Evolutionary conservation across 2,113 vertebrate genomes (phyloP), one percentile per base, ranked within the genome.

Genomic region (Eupsittula cactorum): DNA sequence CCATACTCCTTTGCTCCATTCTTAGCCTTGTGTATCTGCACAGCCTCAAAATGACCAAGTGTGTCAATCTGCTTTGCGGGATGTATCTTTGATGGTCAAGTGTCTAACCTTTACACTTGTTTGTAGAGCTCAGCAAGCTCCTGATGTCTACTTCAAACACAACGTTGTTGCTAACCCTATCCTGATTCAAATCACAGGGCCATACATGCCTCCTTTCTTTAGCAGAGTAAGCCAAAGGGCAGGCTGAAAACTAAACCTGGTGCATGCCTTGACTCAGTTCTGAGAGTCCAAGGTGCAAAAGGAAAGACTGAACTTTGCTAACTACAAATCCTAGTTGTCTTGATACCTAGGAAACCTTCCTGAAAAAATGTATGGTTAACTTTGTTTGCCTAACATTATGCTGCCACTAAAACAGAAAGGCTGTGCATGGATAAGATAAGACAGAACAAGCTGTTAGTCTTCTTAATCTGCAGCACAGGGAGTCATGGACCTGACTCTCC

Each of bases 401-500:
- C 25, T 88, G 50, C 23, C 11, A 6, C 23, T 42, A 14, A 19
- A 31, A 31, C 60, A 91, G 23, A 18, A 87, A 37, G 55, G 46
- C 41, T 13, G 16, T 12, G n/a, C 62, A 21, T 2, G 50, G 29
- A 17, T 20, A 28, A 68, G 33, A 21, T 3, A 16, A 41, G 11
- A 10, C 12, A 80, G 42, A 75, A 49, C 0, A 0, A 86, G 46
- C 37, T 57, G 33, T 33, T 23, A 17, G 16, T 31, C 6, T 1
- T 33, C 19, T 79, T 71, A 20, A 25, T 18, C 16, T 73, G 44
- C n/a, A 4, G 23, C 52, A 11, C 28, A 1, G 3, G 2, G 11
- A 62, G 35, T 42, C 27, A 27, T 41, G 79, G 55, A n/a, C 33
- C 19, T 7, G 3, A 39, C 27, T 6, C 52, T 85, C 42, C 49